Evolutionary conservation across 2,113 vertebrate genomes (phyloP), one percentile per base, ranked within the genome.

Genomic region (Pseudopodoces humilis): DNA sequence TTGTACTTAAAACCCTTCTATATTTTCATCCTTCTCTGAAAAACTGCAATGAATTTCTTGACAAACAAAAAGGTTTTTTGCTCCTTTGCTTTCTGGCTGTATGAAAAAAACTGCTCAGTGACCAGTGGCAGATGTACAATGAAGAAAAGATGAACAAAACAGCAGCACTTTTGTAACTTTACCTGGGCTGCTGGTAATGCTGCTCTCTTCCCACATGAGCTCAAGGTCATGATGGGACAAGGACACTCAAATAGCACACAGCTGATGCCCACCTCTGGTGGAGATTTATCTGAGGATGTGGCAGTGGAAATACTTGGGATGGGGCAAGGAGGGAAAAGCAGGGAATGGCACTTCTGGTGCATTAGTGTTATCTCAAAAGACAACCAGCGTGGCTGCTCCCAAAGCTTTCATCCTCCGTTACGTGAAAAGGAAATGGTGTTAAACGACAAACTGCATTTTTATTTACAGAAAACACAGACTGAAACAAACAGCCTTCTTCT

Each of bases 391-490:
- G 3, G 82, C 92, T 80, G 82, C 71, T 86, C 83, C 75, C 82
- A 93, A 68, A 93, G 83, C 83, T 88, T 93, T 78, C 67, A 86
- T 49, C 83, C 72, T 84, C 64, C 1, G 0, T 83, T 52, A 81
- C 1, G 60, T 63, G 83, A 81, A 74, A 95, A 81, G 52, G 49
- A 84, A 95, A 86, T 28, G 11, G 79, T 47, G 3, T 86, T 94
- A 94, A 90, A 93, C 58, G 91, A 92, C 67, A 87, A 91, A 55
- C 47, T 85, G 67, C 63, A 23, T 37, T 69, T 92, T 97, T 94
- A 89, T 96, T 93, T 96, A 95, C 89, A 92, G 95, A 93, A 96
- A 93, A 92, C 65, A 84, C 50, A 88, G 83, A 90, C 52, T 4
- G 44, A 93, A 97, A 63, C 94, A 93, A 95, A 89, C 65, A 94